Percentiles rank a stretch among this genome's conserved stretches.
These are phyloP conservation scores for Lucifuga dentata DNA, from an alignment of 2,113 vertebrate genomes.

Conservation along the genomic window DNA sequence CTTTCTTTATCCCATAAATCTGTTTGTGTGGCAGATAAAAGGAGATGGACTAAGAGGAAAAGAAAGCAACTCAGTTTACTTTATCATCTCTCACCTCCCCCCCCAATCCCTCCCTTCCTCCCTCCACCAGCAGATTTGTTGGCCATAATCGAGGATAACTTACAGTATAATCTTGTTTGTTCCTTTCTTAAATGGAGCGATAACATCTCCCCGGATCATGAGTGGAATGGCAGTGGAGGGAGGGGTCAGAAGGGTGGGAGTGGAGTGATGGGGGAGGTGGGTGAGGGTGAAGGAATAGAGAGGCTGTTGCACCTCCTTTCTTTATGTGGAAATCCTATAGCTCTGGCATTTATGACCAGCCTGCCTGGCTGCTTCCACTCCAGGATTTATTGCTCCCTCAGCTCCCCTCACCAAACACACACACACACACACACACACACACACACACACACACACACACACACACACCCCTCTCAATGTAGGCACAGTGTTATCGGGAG, in stretches of 20 bases:
- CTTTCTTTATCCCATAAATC: conserved; percentile 76
- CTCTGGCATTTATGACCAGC: conserved; percentile 77
- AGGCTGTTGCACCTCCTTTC: conserved; percentile 74
- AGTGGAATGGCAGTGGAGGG: conserved; percentile 44
- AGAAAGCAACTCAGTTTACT: conserved; percentile 71
- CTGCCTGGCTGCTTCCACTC: conserved; percentile 59
- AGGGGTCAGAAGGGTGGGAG: neutral
- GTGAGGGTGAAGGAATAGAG: conserved; percentile 44
- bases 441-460: too few relatives aligned
- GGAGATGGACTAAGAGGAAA: conserved; percentile 66
- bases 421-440: conserved; percentile 16
- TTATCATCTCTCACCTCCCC: conserved; percentile 72
- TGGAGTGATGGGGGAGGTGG: neutral
- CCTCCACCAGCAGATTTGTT: conserved; percentile 75
- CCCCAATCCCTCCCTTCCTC: neutral
- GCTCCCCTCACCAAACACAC: conserved; percentile 10
- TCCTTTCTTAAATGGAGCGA: conserved; percentile 81
- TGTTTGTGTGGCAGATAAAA: conserved; percentile 69
- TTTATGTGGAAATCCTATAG: conserved; percentile 80
- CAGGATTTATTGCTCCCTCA: conserved; percentile 72
- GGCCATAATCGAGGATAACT: conserved; percentile 78
- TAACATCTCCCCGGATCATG: conserved; percentile 78
- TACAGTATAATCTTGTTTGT: conserved; percentile 82
- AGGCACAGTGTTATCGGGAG: conserved; percentile 71
- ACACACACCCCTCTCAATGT: conserved; percentile 34